Base-by-base conservation (phyloP, 1,140 invertebrate genomes). In the Heliconius eleuchia region DNA sequence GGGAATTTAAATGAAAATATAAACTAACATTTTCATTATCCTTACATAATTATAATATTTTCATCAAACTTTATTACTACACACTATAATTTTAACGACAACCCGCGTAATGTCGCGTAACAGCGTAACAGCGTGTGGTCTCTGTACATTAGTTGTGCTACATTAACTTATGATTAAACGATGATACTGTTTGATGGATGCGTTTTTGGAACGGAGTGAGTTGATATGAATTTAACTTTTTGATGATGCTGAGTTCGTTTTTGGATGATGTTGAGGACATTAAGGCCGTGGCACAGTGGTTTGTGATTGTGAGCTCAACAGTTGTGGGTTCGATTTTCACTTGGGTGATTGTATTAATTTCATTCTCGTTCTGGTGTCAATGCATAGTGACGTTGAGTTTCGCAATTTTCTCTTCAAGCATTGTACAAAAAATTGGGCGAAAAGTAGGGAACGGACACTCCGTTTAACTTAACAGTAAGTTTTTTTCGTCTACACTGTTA, bases 161-260 rank as follows among this genome's bases (percentile, higher is more conserved):
- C 84, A 85, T 85, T 85, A 85, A 82, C 74, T 78, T 80, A 79
- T 79, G 79, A 83, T 84, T 80, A 84, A 79, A 85, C 76, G 71
- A 80, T 79, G 84, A 81, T 78, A 80, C 60, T 71, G 55, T 46
- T 78, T 83, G 84, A 85, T 85, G 83, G 84, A 85, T 85, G 82
- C 72, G 60, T 30, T 66, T 3, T 30, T 66, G 11, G 4, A 30
- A 4, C 60, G 9, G 27, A 66, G n/a, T 23, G 19, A 55, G 8
- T 23, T 60, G 19, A n/a, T 60, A 23, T 11, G n/a, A 23, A 57
- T 23, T 57, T 57, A 60, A 23, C 55, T 60, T 60, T 60, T 60
- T 60, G n/a, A 23, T 3, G 7, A 60, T 60, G 9, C 11, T 23
- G 3, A 46, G 2, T 60, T 60, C 8, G 19, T 60, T 60, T 60